Conservation (phyloP, 23 tunicate genomes). For the Trididemnum nubilum region DNA sequence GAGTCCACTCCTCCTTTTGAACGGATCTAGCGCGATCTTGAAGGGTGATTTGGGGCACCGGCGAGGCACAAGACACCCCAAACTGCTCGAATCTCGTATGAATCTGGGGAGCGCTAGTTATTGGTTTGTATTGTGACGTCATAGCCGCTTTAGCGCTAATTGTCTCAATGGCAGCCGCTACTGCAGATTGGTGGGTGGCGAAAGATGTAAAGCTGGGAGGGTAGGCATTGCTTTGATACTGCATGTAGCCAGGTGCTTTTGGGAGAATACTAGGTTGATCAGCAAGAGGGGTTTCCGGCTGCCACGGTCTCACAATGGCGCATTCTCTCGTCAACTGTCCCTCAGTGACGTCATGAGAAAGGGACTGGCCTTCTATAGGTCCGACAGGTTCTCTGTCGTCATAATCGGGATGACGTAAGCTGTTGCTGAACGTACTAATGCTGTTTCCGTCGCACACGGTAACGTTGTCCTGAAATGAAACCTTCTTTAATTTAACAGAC, state of each 20-base stretch:
- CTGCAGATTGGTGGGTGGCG: constrained; percentile 53
- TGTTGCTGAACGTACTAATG: constrained; percentile 69
- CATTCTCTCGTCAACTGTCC: background rate
- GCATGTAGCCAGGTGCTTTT: constrained; percentile 20
- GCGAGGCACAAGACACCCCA: constrained; percentile 28
- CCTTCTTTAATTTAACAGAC: constrained; percentile 58
- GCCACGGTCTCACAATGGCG: background rate
- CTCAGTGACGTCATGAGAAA: constrained; percentile 40
- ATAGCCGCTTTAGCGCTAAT: constrained; percentile 51
- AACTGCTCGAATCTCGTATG: background rate
- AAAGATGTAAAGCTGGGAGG: background rate
- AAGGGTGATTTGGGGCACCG: constrained; percentile 30
- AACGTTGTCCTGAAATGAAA: constrained; percentile 80
- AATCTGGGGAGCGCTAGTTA: background rate
- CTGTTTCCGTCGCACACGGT: constrained; percentile 54
- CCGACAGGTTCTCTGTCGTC: background rate
- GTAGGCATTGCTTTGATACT: background rate
- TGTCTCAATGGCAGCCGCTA: constrained; percentile 78
- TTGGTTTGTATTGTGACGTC: background rate
- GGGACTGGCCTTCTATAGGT: constrained; percentile 31
- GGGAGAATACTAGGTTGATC: no score
- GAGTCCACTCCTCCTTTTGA: constrained; percentile 24
- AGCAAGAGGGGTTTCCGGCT: background rate
- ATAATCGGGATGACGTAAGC: constrained; percentile 52
- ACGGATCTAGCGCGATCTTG: background rate